These are phyloP conservation scores for Phoxinus dragarum DNA, from an alignment of 2,797 vertebrate genomes.

Conservation along the genomic window DNA sequence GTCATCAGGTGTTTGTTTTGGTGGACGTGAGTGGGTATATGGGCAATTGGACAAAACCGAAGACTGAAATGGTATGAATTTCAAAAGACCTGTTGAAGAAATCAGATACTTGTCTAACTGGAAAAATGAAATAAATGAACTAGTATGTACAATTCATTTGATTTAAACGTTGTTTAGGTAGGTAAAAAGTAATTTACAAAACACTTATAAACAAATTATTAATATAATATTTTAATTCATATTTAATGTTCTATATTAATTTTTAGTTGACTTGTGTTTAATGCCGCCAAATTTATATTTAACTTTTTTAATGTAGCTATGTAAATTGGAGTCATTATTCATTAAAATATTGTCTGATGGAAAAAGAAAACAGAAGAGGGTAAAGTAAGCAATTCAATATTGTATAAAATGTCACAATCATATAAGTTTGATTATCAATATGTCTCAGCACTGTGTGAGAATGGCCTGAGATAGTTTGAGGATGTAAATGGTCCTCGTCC, in stretches of 20 bases:
- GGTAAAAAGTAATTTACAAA: not conserved
- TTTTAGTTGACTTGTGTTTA: not conserved
- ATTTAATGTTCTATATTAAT: not conserved
- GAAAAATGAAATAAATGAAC: not conserved
- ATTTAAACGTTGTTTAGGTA: not conserved
- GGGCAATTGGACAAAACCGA: conserved; percentile 37
- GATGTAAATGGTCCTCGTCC: conserved; percentile 27
- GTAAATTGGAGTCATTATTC: not conserved
- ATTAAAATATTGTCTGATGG: not conserved
- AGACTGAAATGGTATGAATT: conserved; percentile 10
- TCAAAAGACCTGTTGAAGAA: not conserved
- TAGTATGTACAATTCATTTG: not conserved
- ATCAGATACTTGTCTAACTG: not conserved
- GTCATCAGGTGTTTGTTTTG: conserved; percentile 62
- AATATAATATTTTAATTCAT: not conserved
- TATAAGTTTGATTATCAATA: not conserved
- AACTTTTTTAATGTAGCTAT: not conserved
- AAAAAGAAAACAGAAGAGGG: not conserved
- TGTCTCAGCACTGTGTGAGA: not conserved
- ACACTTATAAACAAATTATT: not conserved
- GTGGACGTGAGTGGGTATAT: not conserved
- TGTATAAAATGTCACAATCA: not conserved
- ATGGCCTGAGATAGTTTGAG: not conserved
- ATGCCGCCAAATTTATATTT: not conserved
- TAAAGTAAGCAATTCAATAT: not conserved